Evolutionary conservation across 2,797 vertebrate genomes (phyloP).

Genomic region (Poecilia wingei): DNA sequence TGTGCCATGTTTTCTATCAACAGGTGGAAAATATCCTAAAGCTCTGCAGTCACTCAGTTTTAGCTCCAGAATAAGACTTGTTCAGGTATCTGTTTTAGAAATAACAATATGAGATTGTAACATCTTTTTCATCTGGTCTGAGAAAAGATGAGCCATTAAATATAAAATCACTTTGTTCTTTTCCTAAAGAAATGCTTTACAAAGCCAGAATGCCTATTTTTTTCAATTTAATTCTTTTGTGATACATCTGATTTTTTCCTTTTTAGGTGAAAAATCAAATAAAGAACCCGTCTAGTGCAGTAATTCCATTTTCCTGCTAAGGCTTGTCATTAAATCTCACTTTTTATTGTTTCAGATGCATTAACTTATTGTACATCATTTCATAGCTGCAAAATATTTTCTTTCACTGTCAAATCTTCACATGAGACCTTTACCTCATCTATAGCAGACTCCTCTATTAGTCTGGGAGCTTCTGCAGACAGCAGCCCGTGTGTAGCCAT

Average conservation of each 20-base stretch:
- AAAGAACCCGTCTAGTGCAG: neutral
- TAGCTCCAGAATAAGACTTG: neutral
- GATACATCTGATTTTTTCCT: neutral
- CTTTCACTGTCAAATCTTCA: neutral
- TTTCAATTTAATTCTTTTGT: neutral
- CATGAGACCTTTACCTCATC: constrained; percentile 84
- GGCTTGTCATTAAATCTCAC: neutral
- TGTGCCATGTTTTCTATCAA: neutral
- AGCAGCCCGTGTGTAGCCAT: constrained; percentile 98
- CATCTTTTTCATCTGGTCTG: neutral
- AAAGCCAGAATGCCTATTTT: neutral
- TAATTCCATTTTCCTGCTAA: neutral
- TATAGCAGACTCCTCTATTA: constrained; percentile 94
- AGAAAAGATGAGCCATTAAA: neutral
- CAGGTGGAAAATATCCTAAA: neutral
- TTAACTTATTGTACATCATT: neutral
- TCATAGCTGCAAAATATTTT: neutral
- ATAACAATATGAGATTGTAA: neutral
- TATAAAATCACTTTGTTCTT: neutral
- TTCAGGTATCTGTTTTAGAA: neutral
- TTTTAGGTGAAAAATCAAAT: neutral
- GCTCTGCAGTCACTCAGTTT: neutral
- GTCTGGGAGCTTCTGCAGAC: constrained; percentile 92
- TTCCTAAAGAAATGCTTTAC: neutral
- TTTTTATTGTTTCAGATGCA: neutral